A percentile compares a stretch with the other conserved stretches of the same genome.
phyloP scores from a whole-genome alignment of 2,888 invertebrate species.

The Chelonus formosanus region DNA sequence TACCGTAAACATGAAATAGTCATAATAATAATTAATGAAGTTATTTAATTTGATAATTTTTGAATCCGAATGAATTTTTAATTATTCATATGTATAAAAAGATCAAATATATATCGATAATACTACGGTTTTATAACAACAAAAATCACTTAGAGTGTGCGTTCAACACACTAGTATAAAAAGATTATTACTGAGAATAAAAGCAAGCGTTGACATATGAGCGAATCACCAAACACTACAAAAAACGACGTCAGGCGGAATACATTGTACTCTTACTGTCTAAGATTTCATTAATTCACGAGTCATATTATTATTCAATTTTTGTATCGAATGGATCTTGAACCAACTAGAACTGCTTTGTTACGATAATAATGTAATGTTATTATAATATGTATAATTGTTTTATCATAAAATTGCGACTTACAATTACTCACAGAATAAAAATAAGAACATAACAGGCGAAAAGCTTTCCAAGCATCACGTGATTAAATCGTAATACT shows the following conservation, averaged over 20 bases:
- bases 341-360: constrained; percentile 24
- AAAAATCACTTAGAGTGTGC: constrained; percentile 19
- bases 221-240: constrained; percentile 8
- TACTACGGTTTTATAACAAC: constrained; percentile 5
- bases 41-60: background rate
- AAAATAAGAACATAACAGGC: constrained; percentile 40
- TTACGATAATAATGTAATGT: constrained; percentile 11
- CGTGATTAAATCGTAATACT: constrained; percentile 44
- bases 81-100: constrained; percentile 3
- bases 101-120: constrained; percentile 1
- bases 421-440: constrained; percentile 17
- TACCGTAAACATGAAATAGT: constrained; percentile 47
- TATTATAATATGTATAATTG: constrained; percentile 31
- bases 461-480: constrained; percentile 45
- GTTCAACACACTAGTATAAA: constrained; percentile 20
- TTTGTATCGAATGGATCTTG: constrained; percentile 25
- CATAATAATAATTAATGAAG: constrained; percentile 14
- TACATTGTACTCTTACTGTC: constrained; percentile 9
- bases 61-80: background rate
- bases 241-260: constrained; percentile 8
- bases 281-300: constrained; percentile 19
- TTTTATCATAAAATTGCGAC: constrained; percentile 24
- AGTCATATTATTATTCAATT: constrained; percentile 15
- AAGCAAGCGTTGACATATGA: constrained; percentile 25
- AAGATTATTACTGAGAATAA: background rate